Evolutionary conservation across 2,888 invertebrate genomes (phyloP).

Genomic region (Rapana venosa): DNA sequence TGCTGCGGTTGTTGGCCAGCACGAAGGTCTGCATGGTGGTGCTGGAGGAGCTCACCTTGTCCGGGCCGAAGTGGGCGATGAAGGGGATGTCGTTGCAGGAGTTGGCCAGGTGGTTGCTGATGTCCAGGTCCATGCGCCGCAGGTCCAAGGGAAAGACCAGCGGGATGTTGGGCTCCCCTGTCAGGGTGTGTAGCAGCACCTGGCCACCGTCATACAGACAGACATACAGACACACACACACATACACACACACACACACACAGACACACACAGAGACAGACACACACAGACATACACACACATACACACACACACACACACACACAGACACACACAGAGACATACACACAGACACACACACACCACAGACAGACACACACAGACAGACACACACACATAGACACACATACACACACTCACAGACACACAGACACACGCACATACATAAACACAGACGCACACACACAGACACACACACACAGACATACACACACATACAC

Average conservation of each 20-base stretch:
- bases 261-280: neutral
- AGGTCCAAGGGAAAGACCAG: slow-evolving; percentile 43
- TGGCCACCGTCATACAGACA: neutral
- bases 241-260: neutral
- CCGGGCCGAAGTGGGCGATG: slow-evolving; percentile 30
- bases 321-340: neutral
- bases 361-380: neutral
- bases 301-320: neutral
- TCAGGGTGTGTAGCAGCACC: slow-evolving; percentile 44
- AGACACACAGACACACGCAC: neutral
- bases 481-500: neutral
- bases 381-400: too few relatives aligned
- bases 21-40: slow-evolving; percentile 39
- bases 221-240: neutral
- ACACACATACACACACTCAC: neutral
- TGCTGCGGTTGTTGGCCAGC: slow-evolving; percentile 35
- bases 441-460: neutral
- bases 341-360: neutral
- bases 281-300: neutral
- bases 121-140: slow-evolving; percentile 30
- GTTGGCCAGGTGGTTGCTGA: slow-evolving; percentile 27
- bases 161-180: slow-evolving; percentile 30
- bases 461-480: neutral
- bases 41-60: neutral
- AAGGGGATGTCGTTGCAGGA: slow-evolving; percentile 45